Conservation (phyloP, 2,888 invertebrate species). For the Agrotis ipsilon region DNA sequence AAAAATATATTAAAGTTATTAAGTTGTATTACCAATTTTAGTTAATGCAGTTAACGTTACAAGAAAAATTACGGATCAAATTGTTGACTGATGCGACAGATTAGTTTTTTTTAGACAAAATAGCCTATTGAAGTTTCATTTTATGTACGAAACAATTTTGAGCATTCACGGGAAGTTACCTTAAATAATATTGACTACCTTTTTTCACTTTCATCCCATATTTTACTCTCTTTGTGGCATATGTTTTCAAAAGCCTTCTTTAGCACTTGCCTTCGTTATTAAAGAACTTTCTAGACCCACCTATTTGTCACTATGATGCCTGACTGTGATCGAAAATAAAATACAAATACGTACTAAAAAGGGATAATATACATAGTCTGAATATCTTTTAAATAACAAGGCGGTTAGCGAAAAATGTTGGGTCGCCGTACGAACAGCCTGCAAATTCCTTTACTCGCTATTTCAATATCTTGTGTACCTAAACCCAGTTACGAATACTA, state of each 20-base stretch:
- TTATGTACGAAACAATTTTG: neutral
- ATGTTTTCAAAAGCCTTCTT: neutral
- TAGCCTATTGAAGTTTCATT: conserved; percentile 22
- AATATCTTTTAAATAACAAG: neutral
- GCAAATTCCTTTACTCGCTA: neutral
- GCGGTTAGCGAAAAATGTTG: neutral
- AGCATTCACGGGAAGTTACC: neutral
- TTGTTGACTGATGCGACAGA: too few relatives aligned
- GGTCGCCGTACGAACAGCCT: neutral
- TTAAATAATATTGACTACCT: neutral
- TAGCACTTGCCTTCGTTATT: neutral
- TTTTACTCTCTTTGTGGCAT: neutral
- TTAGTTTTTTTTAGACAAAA: too few relatives aligned
- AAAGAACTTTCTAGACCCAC: neutral
- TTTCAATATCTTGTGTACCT: conserved; percentile 1
- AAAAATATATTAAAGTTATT: too few relatives aligned
- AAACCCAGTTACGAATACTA: conserved; percentile 19
- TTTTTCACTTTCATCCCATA: neutral
- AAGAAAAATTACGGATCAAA: too few relatives aligned
- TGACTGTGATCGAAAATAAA: neutral
- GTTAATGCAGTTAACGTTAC: too few relatives aligned
- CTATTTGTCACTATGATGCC: neutral
- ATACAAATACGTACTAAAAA: neutral
- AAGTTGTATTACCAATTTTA: too few relatives aligned
- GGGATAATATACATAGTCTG: neutral